Conservation (phyloP, 2,113 vertebrate species). For the Glareola pratincola region DNA sequence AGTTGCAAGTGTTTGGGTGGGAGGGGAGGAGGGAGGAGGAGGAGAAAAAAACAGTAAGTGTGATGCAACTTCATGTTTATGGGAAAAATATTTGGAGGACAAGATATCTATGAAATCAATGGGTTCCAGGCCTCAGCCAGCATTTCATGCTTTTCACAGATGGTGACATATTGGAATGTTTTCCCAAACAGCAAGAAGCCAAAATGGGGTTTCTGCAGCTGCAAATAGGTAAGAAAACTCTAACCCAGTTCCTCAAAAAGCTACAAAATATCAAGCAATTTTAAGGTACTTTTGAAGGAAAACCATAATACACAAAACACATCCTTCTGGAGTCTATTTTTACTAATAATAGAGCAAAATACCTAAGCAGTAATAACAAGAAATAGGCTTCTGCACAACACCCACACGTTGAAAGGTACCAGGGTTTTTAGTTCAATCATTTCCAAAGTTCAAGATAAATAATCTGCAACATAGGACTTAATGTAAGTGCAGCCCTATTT, state of each 20-base stretch:
- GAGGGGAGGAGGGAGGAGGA: background rate
- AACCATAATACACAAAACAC: background rate
- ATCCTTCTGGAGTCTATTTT: background rate
- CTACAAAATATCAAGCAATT: background rate
- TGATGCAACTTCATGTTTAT: conserved; percentile 44
- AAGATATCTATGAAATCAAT: conserved; percentile 64
- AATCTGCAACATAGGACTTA: conserved; percentile 6
- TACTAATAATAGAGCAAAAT: background rate
- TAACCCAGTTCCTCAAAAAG: background rate
- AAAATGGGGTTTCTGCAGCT: conserved; percentile 59
- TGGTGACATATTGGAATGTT: conserved; percentile 69
- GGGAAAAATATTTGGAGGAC: conserved; percentile 45
- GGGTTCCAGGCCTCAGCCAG: conserved; percentile 57
- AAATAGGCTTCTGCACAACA: conserved; percentile 36
- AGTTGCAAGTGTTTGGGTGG: background rate
- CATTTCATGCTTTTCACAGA: conserved; percentile 69
- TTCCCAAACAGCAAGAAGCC: conserved; percentile 70
- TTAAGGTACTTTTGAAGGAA: background rate
- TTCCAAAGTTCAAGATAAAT: conserved; percentile 54
- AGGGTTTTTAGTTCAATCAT: conserved; percentile 21
- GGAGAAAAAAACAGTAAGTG: background rate
- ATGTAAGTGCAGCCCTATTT: background rate
- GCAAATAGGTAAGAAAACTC: conserved; percentile 44
- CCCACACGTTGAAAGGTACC: background rate
- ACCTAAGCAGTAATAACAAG: background rate